phyloP scores from a whole-genome alignment of 30 jellyfish, hydroid and myxozoan species.

The Aurelia coerulea region DNA sequence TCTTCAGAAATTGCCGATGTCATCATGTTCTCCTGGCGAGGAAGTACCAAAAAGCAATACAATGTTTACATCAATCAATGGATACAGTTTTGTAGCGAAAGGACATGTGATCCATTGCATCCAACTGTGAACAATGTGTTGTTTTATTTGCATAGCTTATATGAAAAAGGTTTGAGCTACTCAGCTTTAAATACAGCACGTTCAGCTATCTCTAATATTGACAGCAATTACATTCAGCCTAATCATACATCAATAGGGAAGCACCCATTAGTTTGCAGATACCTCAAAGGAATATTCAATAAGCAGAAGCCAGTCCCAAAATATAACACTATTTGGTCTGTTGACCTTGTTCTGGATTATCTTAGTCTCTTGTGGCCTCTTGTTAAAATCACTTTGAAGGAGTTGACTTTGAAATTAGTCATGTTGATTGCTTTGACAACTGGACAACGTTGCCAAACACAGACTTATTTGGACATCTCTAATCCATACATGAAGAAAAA shows the following conservation, averaged over 20 bases:
- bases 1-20: conserved; percentile 38
- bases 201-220: conserved; percentile 33
- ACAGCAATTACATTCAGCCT: conserved; percentile 28
- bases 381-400: conserved; percentile 29
- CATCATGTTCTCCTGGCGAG: conserved; percentile 29
- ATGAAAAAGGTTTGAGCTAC: conserved; percentile 47
- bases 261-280: conserved; percentile 34
- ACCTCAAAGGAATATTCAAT: conserved; percentile 39
- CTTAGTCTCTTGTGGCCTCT: conserved; percentile 35
- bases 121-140: conserved; percentile 21
- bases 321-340: conserved; percentile 55
- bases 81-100: conserved; percentile 27
- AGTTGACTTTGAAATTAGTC: conserved; percentile 41
- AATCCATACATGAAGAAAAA: conserved; percentile 39
- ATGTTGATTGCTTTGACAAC: conserved; percentile 39
- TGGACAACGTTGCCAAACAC: conserved; percentile 65
- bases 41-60: conserved; percentile 25
- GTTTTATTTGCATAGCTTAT: neutral
- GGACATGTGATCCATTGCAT: conserved; percentile 40
- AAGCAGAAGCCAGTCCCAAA: conserved; percentile 49
- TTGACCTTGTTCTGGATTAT: conserved; percentile 36
- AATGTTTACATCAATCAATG: conserved; percentile 23
- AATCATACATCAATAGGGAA: conserved; percentile 10
- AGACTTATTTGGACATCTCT: conserved; percentile 24
- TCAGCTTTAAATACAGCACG: conserved; percentile 26